Conservation (phyloP, 1,140 invertebrate genomes). For the Plectrocnemia conspersa region DNA sequence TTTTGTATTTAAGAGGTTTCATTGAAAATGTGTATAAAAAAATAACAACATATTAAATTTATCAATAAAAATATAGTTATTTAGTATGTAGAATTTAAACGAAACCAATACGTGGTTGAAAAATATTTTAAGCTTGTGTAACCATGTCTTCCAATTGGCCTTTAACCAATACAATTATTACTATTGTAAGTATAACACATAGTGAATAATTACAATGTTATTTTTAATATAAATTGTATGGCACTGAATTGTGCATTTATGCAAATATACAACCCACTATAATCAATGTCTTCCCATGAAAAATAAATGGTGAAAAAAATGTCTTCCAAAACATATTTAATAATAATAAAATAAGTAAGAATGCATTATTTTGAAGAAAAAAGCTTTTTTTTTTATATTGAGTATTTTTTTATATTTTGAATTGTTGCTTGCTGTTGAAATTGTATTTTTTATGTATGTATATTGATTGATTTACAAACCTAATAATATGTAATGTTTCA, state of each 20-base stretch:
- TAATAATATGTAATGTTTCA: background rate
- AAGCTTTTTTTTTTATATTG: background rate
- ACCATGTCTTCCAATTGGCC: slow-evolving; percentile 30
- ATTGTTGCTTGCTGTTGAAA: slow-evolving; percentile 1
- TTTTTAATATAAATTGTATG: no score
- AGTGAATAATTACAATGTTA: background rate
- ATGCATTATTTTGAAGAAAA: background rate
- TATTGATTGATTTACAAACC: background rate
- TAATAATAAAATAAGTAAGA: no score
- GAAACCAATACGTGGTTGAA: slow-evolving; percentile 4
- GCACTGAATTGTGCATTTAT: no score
- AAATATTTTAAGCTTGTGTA: slow-evolving; percentile 23
- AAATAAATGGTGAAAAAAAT: slow-evolving; percentile 3
- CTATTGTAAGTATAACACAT: background rate
- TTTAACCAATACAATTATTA: slow-evolving; percentile 18
- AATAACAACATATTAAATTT: slow-evolving; percentile 2
- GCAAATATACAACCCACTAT: background rate
- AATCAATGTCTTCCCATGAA: slow-evolving; percentile 13
- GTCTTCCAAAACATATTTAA: slow-evolving; percentile 17
- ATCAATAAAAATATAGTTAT: slow-evolving; percentile 20
- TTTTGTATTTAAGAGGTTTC: no score
- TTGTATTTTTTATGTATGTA: background rate
- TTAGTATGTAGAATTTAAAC: slow-evolving; percentile 29
- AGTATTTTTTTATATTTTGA: slow-evolving; percentile 6
- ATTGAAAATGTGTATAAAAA: no score